Evolutionary conservation across 2,797 vertebrate genomes (phyloP).

Genomic region (Rousettus madagascariensis): DNA sequence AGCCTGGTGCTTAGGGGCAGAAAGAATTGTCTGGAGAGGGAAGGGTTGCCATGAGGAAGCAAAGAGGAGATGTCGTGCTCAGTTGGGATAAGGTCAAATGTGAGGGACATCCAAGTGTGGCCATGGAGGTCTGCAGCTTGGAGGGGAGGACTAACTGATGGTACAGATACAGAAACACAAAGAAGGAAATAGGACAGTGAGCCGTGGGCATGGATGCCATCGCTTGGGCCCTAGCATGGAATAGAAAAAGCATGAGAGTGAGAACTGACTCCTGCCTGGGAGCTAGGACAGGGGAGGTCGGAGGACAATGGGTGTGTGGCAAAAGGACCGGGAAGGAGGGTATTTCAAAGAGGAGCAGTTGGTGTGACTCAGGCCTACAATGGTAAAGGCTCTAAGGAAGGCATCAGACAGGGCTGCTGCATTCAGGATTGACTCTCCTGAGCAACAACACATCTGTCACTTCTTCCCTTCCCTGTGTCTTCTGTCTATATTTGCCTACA

Average conservation of each 20-base stretch:
- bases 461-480: neutral
- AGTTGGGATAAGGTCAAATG: no score
- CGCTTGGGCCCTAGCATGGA: neutral
- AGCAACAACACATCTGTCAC: neutral
- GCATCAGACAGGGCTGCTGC: neutral
- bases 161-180: neutral
- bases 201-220: fast-evolving
- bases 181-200: neutral
- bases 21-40: neutral
- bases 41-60: neutral
- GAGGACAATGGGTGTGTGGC: neutral
- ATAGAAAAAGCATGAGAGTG: neutral
- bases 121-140: neutral
- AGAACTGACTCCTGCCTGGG: neutral
- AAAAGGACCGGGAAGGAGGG: neutral
- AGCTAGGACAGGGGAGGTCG: neutral
- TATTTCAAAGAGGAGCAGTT: neutral
- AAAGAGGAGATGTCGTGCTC: neutral
- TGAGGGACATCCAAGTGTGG: neutral
- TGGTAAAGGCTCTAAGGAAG: neutral
- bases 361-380: neutral
- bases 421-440: neutral
- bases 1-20: neutral
- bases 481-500: neutral
- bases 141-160: neutral